Base-by-base conservation (phyloP, 1,140 invertebrate genomes). In the Heliconius eleuchia region DNA sequence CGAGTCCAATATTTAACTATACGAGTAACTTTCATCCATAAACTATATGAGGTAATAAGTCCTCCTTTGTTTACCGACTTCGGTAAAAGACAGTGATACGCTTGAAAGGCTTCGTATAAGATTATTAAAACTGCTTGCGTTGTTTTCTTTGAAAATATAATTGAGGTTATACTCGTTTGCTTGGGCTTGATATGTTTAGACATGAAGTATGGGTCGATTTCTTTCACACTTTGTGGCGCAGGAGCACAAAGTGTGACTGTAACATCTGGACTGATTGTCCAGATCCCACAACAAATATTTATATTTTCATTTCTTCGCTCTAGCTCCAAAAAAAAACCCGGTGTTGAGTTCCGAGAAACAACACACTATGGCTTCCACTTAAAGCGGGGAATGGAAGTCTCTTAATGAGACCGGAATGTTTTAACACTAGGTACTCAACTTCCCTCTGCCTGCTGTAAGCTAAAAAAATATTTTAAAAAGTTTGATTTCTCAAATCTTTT, bases 1-100 rank as follows among this genome's bases (percentile, higher is more conserved):
- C 60, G n/a, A 52, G 76, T 75, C 60, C 52, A 75, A 81, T 81
- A 81, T 73, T 77, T 70, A 77, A 74, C 57, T 39, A 78, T 74
- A 77, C 55, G 55, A 30, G 23, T 66, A 66, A 66, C 60, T 71
- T 76, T 70, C 39, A 71, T 46, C 70, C 70, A 76, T 71, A 66
- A 66, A 66, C 60, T 66, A 13, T 66, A 30, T 66, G 27, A 30
- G 60, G 60, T 66, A 66, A 66, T 66, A 66, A 66, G 60, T 30
- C 27, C 23, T 39, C 71, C 37, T 60, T 78, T 78, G 71, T 73
- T 79, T 74, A 79, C 73, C 34, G 73, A 60, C 74, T 76, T 70
- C 11, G 18, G 37, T 70, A 76, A 70, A 39, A 46, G 37, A 70
- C 66, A 79, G 57, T 79, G 34, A 19, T 50, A 75, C 34, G 70